These are phyloP conservation scores for Plagiodera versicolora DNA, from an alignment of 2,888 invertebrate species.

Conservation along the genomic window DNA sequence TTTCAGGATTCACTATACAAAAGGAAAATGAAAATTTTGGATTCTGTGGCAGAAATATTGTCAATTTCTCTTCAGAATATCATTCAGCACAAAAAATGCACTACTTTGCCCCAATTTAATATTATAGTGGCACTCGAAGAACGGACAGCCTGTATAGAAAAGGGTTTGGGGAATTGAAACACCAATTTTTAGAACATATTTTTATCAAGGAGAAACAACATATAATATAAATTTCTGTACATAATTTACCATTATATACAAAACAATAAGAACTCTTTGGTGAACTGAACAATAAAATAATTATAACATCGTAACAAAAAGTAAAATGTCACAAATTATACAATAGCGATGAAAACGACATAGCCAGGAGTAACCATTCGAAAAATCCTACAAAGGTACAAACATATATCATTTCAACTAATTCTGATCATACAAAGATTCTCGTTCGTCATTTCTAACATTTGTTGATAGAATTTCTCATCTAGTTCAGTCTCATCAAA, in stretches of 20 bases:
- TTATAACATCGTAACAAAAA: slow-evolving; percentile 38
- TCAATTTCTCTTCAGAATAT: too few species aligned
- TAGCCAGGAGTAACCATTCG: slow-evolving; percentile 11
- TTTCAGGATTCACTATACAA: too few species aligned
- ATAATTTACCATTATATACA: slow-evolving; percentile 52
- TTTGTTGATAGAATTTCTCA: slow-evolving; percentile 6
- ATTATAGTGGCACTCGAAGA: too few species aligned
- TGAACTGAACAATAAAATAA: slow-evolving; percentile 51
- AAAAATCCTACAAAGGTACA: slow-evolving; percentile 18
- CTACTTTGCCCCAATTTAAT: too few species aligned
- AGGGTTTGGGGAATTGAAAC: not conserved
- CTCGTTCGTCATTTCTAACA: slow-evolving; percentile 8
- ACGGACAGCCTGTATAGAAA: too few species aligned
- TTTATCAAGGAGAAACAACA: slow-evolving; percentile 53
- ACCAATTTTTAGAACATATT: slow-evolving; percentile 13
- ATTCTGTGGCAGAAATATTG: too few species aligned
- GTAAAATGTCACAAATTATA: slow-evolving; percentile 38
- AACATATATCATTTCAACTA: slow-evolving; percentile 11
- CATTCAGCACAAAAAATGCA: too few species aligned
- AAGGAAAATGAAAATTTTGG: too few species aligned
- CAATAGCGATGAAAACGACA: slow-evolving; percentile 12
- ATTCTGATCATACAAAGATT: not conserved
- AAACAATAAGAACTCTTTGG: slow-evolving; percentile 54
- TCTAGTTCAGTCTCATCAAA: not conserved
- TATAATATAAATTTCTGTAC: slow-evolving; percentile 56